phyloP scores from a whole-genome alignment of 1,140 invertebrate genomes.

The Pachypeltis micranthus region DNA sequence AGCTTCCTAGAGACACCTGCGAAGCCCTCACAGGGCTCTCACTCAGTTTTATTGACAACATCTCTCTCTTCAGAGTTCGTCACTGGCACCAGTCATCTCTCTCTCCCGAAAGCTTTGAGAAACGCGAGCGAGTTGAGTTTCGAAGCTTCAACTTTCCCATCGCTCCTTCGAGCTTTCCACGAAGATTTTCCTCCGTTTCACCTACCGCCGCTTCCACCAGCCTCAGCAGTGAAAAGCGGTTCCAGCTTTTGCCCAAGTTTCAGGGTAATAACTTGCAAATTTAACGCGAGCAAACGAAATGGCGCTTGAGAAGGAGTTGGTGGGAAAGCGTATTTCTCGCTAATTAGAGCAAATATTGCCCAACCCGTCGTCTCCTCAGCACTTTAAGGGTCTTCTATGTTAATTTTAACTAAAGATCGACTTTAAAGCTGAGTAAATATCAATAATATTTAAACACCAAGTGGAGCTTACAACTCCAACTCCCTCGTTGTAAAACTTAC shows the following conservation, averaged over 20 bases:
- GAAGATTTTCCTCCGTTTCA: neutral
- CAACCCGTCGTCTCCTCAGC: neutral
- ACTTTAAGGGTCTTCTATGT: neutral
- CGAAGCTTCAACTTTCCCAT: neutral
- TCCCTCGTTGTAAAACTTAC: no score
- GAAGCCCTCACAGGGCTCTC: neutral
- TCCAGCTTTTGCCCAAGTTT: no score
- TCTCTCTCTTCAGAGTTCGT: neutral
- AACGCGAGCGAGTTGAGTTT: neutral
- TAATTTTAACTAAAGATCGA: no score
- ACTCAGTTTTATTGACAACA: constrained; percentile 6
- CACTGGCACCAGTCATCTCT: neutral
- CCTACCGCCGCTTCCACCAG: neutral
- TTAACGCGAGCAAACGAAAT: constrained; percentile 1
- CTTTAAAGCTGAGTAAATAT: no score
- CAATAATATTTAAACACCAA: no score
- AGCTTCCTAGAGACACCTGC: constrained; percentile 1
- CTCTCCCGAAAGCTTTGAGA: neutral
- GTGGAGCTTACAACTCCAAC: no score
- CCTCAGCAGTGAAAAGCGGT: no score
- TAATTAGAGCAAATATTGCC: neutral
- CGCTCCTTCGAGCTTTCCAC: neutral
- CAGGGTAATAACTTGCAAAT: neutral
- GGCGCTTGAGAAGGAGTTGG: neutral
- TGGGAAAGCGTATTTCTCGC: constrained; percentile 5